Evolutionary conservation across 2,113 vertebrate species (phyloP).

Genomic region (Microcebus tavaratra): DNA sequence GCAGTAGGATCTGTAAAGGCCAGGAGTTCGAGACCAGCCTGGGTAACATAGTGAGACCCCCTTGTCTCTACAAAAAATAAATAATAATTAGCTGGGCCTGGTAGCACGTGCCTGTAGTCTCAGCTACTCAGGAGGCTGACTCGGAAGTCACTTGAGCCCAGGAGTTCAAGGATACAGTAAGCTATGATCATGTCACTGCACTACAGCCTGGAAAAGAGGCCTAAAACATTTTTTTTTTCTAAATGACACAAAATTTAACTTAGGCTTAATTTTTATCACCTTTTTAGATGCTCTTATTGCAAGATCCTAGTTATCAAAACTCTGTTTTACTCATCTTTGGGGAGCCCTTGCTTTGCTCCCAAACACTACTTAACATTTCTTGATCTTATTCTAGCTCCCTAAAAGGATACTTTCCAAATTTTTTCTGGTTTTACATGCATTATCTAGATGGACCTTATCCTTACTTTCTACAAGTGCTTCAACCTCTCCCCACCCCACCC

Average conservation of each 20-base stretch:
- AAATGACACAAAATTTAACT: background rate
- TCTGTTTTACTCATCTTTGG: background rate
- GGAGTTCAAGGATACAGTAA: too few species aligned
- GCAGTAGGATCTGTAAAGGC: too few species aligned
- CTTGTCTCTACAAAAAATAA: too few species aligned
- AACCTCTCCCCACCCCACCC: background rate
- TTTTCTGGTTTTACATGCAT: background rate
- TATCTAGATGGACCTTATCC: background rate
- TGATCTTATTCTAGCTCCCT: background rate
- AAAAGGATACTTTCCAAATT: background rate
- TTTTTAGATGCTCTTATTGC: background rate
- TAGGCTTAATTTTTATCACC: background rate
- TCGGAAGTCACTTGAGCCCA: too few species aligned
- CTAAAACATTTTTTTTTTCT: background rate
- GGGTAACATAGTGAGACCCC: too few species aligned
- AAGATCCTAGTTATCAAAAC: background rate
- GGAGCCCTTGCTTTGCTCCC: background rate
- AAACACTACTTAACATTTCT: constrained; percentile 21
- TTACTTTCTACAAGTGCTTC: background rate
- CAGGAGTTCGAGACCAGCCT: too few species aligned
- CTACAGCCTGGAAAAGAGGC: too few species aligned
- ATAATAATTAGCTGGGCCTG: too few species aligned
- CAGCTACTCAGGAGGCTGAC: too few species aligned
- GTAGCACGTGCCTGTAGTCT: too few species aligned
- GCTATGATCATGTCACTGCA: too few species aligned